Evolutionary conservation across 2,797 vertebrate genomes (phyloP), one percentile per base, ranked within the genome.

Genomic region (Neostethus bicornis): DNA sequence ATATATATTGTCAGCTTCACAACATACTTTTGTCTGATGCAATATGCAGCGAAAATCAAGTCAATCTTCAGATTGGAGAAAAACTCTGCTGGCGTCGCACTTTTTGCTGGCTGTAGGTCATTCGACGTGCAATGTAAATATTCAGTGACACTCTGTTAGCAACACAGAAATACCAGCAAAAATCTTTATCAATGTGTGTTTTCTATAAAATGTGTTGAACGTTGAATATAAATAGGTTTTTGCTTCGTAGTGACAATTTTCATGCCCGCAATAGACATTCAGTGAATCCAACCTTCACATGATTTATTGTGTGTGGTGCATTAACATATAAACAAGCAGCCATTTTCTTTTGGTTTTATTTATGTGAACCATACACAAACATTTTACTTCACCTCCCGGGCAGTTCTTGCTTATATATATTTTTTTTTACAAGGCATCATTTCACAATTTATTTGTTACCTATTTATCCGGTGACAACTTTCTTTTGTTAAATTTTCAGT

Each of bases 21-120:
- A 51, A 29, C 69, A 65, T 67, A 66, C 56, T 70, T 56, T 31
- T 20, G n/a, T 48, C 51, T 44, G 60, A 67, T 79, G 69, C 62
- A 75, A 71, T 80, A 82, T 85, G 73, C 79, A 77, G 81, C 13
- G 70, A 54, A 65, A 85, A 78, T 80, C 66, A 67, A 75, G 60
- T 77, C 54, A 20, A 28, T 75, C 53, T 72, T 42, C n/a, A 41
- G n/a, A 47, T 46, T 47, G 49, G 13, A 49, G 12, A 63, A 52
- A 72, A 49, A 19, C 50, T 23, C 28, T 0, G 17, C n/a, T 2
- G 12, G 8, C 11, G 12, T 37, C 5, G 52, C 0, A 0, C 17
- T 71, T 44, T 59, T 55, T 67, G 25, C 68, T 75, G 65, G 75
- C 70, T 80, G 51, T 31, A 43, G 70, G 70, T 83, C 75, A 66